A percentile compares a stretch with the other conserved stretches of the same genome.
phyloP scores from a whole-genome alignment of 2,113 vertebrate genomes.

The Rattus norvegicus region GRCr8 NC_086020.1:136710501-136711000 shows the following conservation, averaged over 20 bases:
- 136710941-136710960: not conserved
- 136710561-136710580: not conserved
- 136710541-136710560: not conserved
- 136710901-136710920: not conserved
- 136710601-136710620: not conserved
- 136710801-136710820: not conserved
- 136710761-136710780: not conserved
- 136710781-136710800: not conserved
- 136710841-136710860: not conserved
- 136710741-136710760: not conserved
- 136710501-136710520: not conserved
- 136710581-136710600: not conserved
- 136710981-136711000: not conserved
- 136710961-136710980: not conserved
- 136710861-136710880: not conserved
- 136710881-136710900: not conserved
- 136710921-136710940: not conserved
- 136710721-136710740: not conserved
- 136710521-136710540: not conserved
- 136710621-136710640: not conserved
- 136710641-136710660: slow-evolving; percentile 6
- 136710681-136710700: not conserved
- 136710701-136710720: not conserved
- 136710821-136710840: not conserved
- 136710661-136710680: not conserved